Conservation (phyloP, 1,140 invertebrate species). For the Neodiprion fabricii region DNA sequence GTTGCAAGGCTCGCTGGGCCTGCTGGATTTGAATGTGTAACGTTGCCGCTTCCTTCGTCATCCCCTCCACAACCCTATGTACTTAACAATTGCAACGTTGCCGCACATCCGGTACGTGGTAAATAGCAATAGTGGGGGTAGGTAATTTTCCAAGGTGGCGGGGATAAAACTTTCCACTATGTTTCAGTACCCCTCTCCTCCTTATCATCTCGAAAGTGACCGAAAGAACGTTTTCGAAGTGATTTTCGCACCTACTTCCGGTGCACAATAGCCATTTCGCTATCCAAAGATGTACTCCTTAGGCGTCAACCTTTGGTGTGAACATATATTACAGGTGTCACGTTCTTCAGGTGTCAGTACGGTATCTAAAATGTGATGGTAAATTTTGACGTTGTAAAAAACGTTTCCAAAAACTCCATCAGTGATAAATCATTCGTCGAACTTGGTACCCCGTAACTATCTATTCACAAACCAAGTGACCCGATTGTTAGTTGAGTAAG, state of each 20-base stretch:
- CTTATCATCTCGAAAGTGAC: too few relatives aligned
- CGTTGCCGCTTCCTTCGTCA: conserved; percentile 20
- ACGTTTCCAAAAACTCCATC: too few relatives aligned
- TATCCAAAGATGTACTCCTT: too few relatives aligned
- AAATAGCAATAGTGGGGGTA: conserved; percentile 34
- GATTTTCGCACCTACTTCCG: background rate
- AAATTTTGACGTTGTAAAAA: too few relatives aligned
- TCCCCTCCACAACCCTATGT: conserved; percentile 34
- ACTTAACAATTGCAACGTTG: conserved; percentile 60
- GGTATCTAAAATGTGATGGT: too few relatives aligned
- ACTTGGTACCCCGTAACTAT: too few relatives aligned
- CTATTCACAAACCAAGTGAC: too few relatives aligned
- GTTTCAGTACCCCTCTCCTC: conserved; percentile 6
- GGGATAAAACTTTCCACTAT: conserved; percentile 58
- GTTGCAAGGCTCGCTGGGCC: conserved; percentile 14
- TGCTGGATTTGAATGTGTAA: conserved; percentile 20
- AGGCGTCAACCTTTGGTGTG: too few relatives aligned
- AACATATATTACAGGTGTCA: too few relatives aligned
- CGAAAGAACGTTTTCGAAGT: background rate
- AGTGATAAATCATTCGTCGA: too few relatives aligned
- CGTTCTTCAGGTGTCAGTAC: too few relatives aligned
- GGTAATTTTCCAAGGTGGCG: conserved; percentile 19
- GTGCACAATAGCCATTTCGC: background rate
- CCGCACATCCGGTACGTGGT: conserved; percentile 50
- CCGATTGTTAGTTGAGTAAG: too few relatives aligned